Evolutionary conservation across 2,888 invertebrate genomes (phyloP), one percentile per base, ranked within the genome.

Genomic region (Macrophya alboannulata): DNA sequence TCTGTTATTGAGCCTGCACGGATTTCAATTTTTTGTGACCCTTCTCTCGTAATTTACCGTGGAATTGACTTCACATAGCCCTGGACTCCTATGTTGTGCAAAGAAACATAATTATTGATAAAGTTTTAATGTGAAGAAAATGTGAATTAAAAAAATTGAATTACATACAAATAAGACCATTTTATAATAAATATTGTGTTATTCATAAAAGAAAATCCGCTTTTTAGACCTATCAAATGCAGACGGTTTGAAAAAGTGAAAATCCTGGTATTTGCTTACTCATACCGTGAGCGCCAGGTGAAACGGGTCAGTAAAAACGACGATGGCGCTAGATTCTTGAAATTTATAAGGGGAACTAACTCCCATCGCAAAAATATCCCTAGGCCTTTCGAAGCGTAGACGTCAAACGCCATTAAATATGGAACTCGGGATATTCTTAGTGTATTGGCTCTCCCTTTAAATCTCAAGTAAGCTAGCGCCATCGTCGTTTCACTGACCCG

Each of bases 151-250:
- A 59, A n/a, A 59, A 59, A 59, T 59, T 1, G 59, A 59, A 59
- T 59, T n/a, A n/a, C n/a, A n/a, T n/a, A 59, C 59, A 59, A 59
- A 59, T 59, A 59, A 59, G 59, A 59, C n/a, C 9, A 59, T 59
- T 17, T 59, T 59, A 59, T 59, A 59, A 59, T 59, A 59, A 59
- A 21, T 59, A 5, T 59, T 59, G 59, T 59, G 59, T 59, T 17
- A 59, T 59, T 59, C 21, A 4, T 59, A 15, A 4, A 21, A n/a
- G 59, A 59, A 59, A 59, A 59, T 59, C 21, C 59, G n/a, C 0
- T 59, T 59, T 59, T 59, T 17, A 59, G 17, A 59, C 59, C n/a
- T 59, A 59, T 59, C 59, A 59, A 59, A 21, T 59, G 59, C 59
- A 59, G 15, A 59, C 59, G 21, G 17, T 59, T 59, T 17, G 15